Conservation (phyloP, 2,888 invertebrate species). For the Carcina quercana region DNA sequence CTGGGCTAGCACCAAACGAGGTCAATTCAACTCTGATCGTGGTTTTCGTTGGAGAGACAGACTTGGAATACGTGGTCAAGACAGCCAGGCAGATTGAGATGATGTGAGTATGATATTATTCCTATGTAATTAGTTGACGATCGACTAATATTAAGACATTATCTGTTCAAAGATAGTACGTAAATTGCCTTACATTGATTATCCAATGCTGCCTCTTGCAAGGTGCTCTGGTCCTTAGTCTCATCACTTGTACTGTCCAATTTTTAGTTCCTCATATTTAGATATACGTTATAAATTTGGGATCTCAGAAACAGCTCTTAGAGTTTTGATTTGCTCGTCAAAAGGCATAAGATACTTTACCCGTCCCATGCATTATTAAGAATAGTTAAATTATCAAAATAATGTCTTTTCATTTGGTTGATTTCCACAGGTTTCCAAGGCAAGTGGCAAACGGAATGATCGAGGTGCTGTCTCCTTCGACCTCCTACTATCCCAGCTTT, state of each 20-base stretch:
- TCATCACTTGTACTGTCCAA: no score
- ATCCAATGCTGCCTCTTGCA: no score
- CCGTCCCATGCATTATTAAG: not conserved
- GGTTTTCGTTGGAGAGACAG: slow-evolving; percentile 91
- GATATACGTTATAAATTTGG: no score
- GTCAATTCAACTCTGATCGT: slow-evolving; percentile 87
- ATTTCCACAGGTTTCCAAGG: slow-evolving; percentile 83
- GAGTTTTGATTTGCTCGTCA: not conserved
- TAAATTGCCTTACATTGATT: no score
- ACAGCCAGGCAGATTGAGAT: slow-evolving; percentile 84
- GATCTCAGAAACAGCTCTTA: no score
- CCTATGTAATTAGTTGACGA: no score
- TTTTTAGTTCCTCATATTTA: no score
- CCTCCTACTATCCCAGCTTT: slow-evolving; percentile 91
- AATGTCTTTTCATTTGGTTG: not conserved
- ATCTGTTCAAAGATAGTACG: no score
- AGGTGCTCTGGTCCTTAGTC: no score
- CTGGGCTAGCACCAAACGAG: slow-evolving; percentile 84
- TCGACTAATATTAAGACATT: no score
- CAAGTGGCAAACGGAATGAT: slow-evolving; percentile 87
- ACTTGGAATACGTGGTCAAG: slow-evolving; percentile 82
- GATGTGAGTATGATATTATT: no score
- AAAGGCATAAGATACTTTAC: not conserved
- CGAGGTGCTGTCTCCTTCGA: slow-evolving; percentile 90
- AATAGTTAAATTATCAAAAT: not conserved